phyloP scores from a whole-genome alignment of 2,797 vertebrate species.

The Discoglossus pictus region DNA sequence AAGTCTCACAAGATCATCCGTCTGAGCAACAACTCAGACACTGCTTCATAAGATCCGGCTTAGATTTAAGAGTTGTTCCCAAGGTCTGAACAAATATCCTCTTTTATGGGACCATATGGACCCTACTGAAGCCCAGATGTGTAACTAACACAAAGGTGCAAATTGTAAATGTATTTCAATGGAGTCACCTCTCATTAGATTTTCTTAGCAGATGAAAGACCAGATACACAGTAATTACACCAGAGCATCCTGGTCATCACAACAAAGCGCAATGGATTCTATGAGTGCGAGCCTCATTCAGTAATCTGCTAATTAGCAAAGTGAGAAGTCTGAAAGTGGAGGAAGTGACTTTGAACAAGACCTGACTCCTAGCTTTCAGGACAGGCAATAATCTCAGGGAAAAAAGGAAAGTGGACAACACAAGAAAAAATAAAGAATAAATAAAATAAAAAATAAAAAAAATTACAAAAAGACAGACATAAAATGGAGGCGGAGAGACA shows the following conservation, averaged over 20 bases:
- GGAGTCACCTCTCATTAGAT: background rate
- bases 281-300: no score
- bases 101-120: background rate
- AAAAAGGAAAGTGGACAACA: no score
- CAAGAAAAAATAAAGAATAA: no score
- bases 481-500: no score
- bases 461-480: conserved; percentile 19
- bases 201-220: background rate
- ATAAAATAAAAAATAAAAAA: background rate
- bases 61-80: background rate
- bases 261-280: no score
- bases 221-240: background rate
- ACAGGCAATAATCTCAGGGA: background rate
- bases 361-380: background rate
- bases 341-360: conserved; percentile 13
- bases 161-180: conserved; percentile 11
- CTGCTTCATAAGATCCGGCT: no score
- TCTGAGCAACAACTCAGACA: no score
- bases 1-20: no score
- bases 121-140: background rate
- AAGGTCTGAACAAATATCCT: background rate
- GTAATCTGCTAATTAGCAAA: background rate
- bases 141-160: conserved; percentile 16
- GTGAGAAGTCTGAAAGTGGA: background rate
- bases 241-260: background rate